A percentile compares a stretch with the other conserved stretches of the same genome.
Conservation (phyloP, 1,140 invertebrate genomes). For the Calliphora vicina region DNA sequence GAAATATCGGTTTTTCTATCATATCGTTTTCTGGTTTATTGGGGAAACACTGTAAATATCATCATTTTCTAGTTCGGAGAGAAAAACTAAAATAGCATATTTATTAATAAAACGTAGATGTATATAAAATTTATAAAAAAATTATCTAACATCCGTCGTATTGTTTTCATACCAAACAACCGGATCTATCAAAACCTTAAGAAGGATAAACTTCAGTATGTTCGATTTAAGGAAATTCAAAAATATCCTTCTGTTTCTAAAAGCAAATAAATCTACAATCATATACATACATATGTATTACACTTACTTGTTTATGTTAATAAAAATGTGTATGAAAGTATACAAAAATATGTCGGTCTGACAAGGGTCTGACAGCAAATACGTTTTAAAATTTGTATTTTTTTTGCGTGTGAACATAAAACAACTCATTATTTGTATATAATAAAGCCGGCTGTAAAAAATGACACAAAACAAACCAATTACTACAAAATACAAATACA, state of each 20-base stretch:
- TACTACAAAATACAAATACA: background rate
- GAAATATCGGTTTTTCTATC: too few species aligned
- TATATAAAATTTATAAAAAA: too few species aligned
- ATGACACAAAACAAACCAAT: background rate
- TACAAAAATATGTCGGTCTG: background rate
- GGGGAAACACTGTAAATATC: too few species aligned
- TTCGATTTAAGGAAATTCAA: background rate
- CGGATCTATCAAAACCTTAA: background rate
- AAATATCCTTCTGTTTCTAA: background rate
- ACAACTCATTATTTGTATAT: too few species aligned
- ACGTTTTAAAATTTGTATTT: background rate
- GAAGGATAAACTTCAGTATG: background rate
- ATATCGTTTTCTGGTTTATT: too few species aligned
- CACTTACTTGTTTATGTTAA: background rate
- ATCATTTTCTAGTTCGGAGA: too few species aligned
- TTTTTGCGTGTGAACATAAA: background rate
- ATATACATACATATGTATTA: background rate
- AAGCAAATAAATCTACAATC: too few species aligned
- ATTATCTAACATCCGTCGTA: too few species aligned
- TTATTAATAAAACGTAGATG: too few species aligned
- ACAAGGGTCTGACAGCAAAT: background rate
- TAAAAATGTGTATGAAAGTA: background rate
- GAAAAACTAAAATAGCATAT: too few species aligned
- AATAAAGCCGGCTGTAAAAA: background rate
- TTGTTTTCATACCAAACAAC: too few species aligned